These are phyloP conservation scores for Dioctria linearis DNA, from an alignment of 2,888 invertebrate species.

Conservation along the genomic window DNA sequence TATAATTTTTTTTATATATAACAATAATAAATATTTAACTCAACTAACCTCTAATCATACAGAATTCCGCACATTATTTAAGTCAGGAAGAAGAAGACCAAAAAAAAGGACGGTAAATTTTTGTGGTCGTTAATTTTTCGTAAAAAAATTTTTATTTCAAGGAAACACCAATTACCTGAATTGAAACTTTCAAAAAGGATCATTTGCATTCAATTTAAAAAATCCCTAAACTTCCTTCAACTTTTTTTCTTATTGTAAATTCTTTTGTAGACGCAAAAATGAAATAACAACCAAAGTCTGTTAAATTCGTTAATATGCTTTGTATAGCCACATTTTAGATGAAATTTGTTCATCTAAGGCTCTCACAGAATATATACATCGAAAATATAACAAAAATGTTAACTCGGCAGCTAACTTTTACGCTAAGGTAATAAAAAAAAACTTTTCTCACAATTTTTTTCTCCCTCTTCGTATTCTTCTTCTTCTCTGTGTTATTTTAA, in stretches of 20 bases:
- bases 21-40: no score
- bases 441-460: background rate
- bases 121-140: background rate
- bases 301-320: background rate
- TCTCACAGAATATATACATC: no score
- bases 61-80: no score
- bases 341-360: background rate
- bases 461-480: background rate
- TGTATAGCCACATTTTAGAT: background rate
- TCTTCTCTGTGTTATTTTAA: no score
- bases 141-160: no score
- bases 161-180: background rate
- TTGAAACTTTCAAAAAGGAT: background rate
- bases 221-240: conserved; percentile 22
- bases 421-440: background rate
- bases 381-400: background rate
- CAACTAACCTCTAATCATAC: no score
- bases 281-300: background rate
- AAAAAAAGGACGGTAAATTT: no score
- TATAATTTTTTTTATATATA: no score
- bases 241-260: no score
- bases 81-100: no score
- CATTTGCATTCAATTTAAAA: conserved; percentile 38
- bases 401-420: conserved; percentile 1
- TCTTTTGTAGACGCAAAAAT: background rate